These are phyloP conservation scores for Trichogramma dendrolimi DNA, from an alignment of 2,888 invertebrate species.

Conservation along the genomic window DNA sequence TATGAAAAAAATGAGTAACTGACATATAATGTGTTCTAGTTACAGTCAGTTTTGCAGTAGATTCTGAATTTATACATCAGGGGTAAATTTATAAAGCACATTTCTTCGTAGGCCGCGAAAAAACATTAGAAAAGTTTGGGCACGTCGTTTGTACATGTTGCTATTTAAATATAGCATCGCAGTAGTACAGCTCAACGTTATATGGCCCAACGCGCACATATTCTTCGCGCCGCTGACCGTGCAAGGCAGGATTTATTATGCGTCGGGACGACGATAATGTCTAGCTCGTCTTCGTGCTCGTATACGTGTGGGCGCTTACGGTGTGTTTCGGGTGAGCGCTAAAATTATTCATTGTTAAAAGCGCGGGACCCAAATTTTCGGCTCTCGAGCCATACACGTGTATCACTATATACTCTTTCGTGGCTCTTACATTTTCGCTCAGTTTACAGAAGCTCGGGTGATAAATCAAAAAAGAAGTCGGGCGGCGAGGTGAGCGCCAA, in stretches of 20 bases:
- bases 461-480: constrained; percentile 33
- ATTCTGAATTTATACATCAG: no score
- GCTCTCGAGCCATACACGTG: neutral
- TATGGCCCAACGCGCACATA: neutral
- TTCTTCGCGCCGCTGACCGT: constrained; percentile 5
- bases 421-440: neutral
- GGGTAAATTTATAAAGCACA: constrained; percentile 26
- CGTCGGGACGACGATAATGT: constrained; percentile 30
- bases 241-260: constrained; percentile 26
- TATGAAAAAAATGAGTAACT: no score
- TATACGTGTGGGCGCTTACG: constrained; percentile 3
- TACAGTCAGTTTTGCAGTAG: no score
- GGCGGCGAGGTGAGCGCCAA: neutral
- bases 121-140: constrained; percentile 28
- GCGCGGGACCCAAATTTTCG: neutral
- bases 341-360: constrained; percentile 37
- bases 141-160: no score
- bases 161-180: no score
- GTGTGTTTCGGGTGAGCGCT: constrained; percentile 14
- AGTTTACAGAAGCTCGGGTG: neutral
- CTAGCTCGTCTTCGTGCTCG: constrained; percentile 15
- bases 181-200: no score
- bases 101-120: constrained; percentile 12
- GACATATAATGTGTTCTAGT: no score
- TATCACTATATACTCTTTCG: constrained; percentile 5